Evolutionary conservation across 2,888 invertebrate genomes (phyloP).

Genomic region (Acholoe squamosa): DNA sequence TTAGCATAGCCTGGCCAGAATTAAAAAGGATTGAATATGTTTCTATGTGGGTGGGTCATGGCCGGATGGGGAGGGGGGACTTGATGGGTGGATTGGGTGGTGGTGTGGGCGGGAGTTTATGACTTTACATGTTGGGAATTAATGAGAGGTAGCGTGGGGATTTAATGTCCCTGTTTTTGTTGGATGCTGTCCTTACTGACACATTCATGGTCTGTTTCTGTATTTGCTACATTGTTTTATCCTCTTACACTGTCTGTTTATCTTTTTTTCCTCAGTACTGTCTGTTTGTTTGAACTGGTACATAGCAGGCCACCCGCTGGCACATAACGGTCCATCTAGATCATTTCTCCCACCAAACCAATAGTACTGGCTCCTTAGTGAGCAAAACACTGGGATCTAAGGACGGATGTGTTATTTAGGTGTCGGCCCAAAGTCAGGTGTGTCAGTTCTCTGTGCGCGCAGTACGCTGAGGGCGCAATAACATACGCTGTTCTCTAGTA

Average conservation of each 20-base stretch:
- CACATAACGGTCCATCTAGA: conserved; percentile 10
- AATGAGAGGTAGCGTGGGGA: conserved; percentile 21
- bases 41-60: no score
- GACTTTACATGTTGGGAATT: conserved; percentile 9
- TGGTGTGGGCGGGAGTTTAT: background rate
- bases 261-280: background rate
- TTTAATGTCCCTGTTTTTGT: background rate
- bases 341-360: background rate
- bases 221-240: conserved; percentile 9
- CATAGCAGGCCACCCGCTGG: background rate
- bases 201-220: conserved; percentile 17
- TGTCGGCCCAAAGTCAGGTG: background rate
- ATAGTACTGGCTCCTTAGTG: no score
- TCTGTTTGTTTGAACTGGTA: no score
- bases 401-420: background rate
- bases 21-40: background rate
- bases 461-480: background rate
- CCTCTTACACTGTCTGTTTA: background rate
- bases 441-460: background rate
- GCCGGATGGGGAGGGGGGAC: no score
- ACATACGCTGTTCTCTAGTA: background rate
- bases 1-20: conserved; percentile 8
- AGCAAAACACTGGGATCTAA: no score
- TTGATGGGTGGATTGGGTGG: no score
- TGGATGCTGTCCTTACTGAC: background rate